Evolutionary conservation across 2,888 invertebrate genomes (phyloP), one percentile per base, ranked within the genome.

Genomic region (Hyposoter dolosus): DNA sequence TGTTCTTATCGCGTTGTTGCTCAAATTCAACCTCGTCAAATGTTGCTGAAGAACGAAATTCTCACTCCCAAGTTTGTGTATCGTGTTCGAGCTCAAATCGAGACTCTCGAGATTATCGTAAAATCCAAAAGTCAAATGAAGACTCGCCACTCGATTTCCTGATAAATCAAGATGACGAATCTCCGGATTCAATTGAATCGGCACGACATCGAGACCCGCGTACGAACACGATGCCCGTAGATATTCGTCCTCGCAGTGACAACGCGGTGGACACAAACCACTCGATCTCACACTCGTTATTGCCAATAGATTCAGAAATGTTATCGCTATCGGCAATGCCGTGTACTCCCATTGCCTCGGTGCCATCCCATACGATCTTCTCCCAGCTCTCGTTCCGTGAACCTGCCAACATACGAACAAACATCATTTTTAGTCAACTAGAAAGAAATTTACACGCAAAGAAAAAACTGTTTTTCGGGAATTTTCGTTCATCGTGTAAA

Each of bases 141-240:
- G 95, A 91, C 96, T 96, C 92, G 96, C 95, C 92, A 99, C 97
- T 89, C 96, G 96, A 94, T 98, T 98, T 93, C 96, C 96, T n/a
- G 97, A 97, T 83, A 98, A 96, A 93, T 97, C 97, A 92, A 98
- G 97, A 94, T 97, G 96, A 77, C 96, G 96, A 74, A 98, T 96
- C 93, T 97, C 97, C 60, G 98, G 98, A 94, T 98, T 98, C 89
- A 98, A 95, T 93, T 98, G 98, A 90, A 98, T 98, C 85, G 98
- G 98, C 79, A 98, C 97, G 90, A 97, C 97, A 93, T 97, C 97
- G 89, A 98, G 96, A 86, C 96, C 96, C 79, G 97, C 97, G 91
- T 96, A 96, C 89, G 96, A 96, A 94, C 98, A 98, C 88, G 96
- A 96, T 43, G 97, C 97, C 84, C 96, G 96, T 88, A 97, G 96